phyloP scores from a whole-genome alignment of 2,113 vertebrate species.

The Symphodus melops region DNA sequence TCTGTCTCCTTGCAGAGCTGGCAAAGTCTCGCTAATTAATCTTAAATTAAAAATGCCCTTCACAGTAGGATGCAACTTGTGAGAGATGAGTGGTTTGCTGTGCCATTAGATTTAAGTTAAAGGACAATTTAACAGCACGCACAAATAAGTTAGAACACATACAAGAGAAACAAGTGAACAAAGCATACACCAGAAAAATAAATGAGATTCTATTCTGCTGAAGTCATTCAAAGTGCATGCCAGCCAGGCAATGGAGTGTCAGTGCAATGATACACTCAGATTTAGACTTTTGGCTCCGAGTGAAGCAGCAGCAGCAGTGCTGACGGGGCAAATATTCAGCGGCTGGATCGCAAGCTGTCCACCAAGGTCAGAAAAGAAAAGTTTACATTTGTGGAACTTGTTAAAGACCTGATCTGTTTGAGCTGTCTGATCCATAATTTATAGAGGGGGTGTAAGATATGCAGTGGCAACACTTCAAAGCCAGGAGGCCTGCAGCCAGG shows the following conservation, averaged over 20 bases:
- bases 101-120: neutral
- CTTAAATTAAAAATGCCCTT: conserved; percentile 49
- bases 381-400: conserved; percentile 50
- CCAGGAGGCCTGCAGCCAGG: conserved; percentile 25
- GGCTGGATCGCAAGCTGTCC: conserved; percentile 46
- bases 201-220: conserved; percentile 24
- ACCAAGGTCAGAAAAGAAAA: conserved; percentile 54
- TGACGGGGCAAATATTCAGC: conserved; percentile 54
- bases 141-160: too few relatives aligned
- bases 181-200: conserved; percentile 4
- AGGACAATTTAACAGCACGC: neutral
- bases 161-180: neutral
- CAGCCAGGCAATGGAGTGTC: conserved; percentile 30
- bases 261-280: conserved; percentile 50
- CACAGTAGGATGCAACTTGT: conserved; percentile 17
- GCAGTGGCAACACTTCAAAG: conserved; percentile 59
- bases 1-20: conserved; percentile 50
- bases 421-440: conserved; percentile 63
- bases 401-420: conserved; percentile 40
- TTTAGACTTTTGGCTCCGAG: conserved; percentile 53
- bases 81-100: neutral
- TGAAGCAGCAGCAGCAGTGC: conserved; percentile 13
- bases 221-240: conserved; percentile 48
- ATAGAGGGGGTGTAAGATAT: conserved; percentile 40
- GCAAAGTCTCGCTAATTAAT: conserved; percentile 55